A percentile compares a stretch with the other conserved stretches of the same genome.
phyloP scores from a whole-genome alignment of 2,888 invertebrate species.

The Dryomyza anilis region DNA sequence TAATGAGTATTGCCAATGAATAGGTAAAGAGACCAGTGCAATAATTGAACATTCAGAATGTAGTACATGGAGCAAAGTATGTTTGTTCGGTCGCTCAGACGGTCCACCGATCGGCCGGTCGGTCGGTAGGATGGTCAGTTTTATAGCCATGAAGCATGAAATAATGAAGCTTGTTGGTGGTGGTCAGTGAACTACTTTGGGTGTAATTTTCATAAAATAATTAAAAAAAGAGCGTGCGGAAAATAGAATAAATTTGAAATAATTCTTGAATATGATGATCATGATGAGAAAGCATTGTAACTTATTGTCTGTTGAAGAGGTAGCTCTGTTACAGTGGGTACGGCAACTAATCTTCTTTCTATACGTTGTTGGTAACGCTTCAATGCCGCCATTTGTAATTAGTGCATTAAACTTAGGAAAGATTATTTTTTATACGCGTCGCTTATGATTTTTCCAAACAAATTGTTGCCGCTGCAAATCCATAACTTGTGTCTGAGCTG shows the following conservation, averaged over 20 bases:
- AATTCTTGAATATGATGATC: not conserved
- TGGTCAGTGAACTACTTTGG: conserved; percentile 50
- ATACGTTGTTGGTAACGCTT: conserved; percentile 38
- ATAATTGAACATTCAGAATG: conserved; percentile 8
- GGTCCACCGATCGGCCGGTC: too few relatives aligned
- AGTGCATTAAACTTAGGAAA: conserved; percentile 49
- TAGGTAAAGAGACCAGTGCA: conserved; percentile 7
- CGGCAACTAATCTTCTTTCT: not conserved
- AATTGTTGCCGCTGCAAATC: not conserved
- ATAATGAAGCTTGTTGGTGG: conserved; percentile 24
- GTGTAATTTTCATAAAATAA: conserved; percentile 10
- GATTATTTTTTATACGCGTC: conserved; percentile 11
- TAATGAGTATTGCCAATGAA: conserved; percentile 18
- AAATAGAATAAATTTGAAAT: not conserved
- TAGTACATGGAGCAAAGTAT: too few relatives aligned
- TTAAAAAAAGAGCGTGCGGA: not conserved
- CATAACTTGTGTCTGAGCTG: not conserved
- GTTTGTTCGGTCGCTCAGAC: too few relatives aligned
- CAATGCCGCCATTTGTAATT: conserved; percentile 49
- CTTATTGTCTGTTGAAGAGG: too few relatives aligned
- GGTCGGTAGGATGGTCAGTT: too few relatives aligned
- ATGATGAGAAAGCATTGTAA: conserved; percentile 3
- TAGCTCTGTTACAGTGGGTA: too few relatives aligned
- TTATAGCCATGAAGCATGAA: conserved; percentile 39
- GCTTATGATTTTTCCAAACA: conserved; percentile 8